Base-by-base conservation (phyloP, 2,113 vertebrate genomes). In the Meleagris gallopavo region DNA sequence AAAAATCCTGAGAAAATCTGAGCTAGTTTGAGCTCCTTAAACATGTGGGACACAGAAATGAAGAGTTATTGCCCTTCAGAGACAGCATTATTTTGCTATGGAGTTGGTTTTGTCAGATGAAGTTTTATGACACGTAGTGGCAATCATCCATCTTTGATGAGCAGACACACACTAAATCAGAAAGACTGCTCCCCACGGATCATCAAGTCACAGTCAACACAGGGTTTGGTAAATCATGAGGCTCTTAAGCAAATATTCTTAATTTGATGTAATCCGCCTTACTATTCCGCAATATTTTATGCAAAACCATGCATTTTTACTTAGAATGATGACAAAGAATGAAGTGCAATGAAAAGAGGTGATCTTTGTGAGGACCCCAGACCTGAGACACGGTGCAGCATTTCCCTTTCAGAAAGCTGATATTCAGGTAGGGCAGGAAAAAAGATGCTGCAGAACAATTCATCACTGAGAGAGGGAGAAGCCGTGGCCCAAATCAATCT, bases 111-210 rank as follows among this genome's bases (percentile, higher is more conserved):
- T 94, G 97, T 95, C 90, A 88, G 96, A 85, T 73, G 91, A 93
- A 91, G 90, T 90, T 87, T 89, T 96, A 95, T 96, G 91, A 94
- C 84, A 94, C 52, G 32, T 19, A 69, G 90, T 93, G 85, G 82
- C 93, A 94, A 82, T 92, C 93, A 96, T 93, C 83, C 94, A 92
- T 96, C 96, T 97, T 74, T 97, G 89, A 97, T 92, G 97, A 97
- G 75, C 80, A 91, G 83, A 92, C 75, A 58, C 7, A 45, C 91
- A 82, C 43, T 96, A 97, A 97, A 95, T 97, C 94, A 94, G 86
- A 83, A 87, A 96, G 86, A 38, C 86, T 67, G 95, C 87, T 83
- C 86, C 95, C 95, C 94, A 58, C 13, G 30, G 60, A 80, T 75
- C 93, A 84, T n/a, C 16, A 67, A 95, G 72, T 60, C 96, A 72